Conservation (phyloP, 53 echinoderm and acorn worm species). For the Antedon mediterranea region DNA sequence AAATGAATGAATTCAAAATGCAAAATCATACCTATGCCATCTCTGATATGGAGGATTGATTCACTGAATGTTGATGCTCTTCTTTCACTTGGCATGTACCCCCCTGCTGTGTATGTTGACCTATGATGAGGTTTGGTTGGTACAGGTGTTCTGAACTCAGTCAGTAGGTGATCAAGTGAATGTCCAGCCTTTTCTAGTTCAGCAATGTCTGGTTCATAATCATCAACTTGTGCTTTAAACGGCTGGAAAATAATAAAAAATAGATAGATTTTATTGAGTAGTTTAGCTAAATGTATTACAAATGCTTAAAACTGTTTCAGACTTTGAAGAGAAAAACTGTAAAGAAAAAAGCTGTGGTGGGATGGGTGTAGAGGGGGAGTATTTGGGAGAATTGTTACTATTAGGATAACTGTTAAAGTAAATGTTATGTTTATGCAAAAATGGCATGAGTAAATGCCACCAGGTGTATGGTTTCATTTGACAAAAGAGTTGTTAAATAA, state of each 20-base stretch:
- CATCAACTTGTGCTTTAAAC: constrained; percentile 69
- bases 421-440: not conserved
- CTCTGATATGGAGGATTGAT: not conserved
- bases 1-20: too few species aligned
- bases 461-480: not conserved
- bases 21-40: not conserved
- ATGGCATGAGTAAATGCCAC: not conserved
- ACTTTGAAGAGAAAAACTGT: too few species aligned
- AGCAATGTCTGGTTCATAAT: constrained; percentile 70
- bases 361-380: too few species aligned
- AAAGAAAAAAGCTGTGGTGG: too few species aligned
- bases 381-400: too few species aligned
- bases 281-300: too few species aligned
- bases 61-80: not conserved
- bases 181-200: constrained; percentile 52
- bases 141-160: constrained; percentile 58
- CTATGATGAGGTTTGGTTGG: constrained; percentile 71
- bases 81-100: not conserved
- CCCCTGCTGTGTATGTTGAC: constrained; percentile 23
- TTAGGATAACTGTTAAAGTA: too few species aligned
- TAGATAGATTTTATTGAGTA: too few species aligned
- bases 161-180: constrained; percentile 51
- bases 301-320: too few species aligned
- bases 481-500: not conserved
- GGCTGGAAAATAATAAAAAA: too few species aligned